Conservation (phyloP, 1,140 invertebrate species). For the Cyclargus thomasi region DNA sequence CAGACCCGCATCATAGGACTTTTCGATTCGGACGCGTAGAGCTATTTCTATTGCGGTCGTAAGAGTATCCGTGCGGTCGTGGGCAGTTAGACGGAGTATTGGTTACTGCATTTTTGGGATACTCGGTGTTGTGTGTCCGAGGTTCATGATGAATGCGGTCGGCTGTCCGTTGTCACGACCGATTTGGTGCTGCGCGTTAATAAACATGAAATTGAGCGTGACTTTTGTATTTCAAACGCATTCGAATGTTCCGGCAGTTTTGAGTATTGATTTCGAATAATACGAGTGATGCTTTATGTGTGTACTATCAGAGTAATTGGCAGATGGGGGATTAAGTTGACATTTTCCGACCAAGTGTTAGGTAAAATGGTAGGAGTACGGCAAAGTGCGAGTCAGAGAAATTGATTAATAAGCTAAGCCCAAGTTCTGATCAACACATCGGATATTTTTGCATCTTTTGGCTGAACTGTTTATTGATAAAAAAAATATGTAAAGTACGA, state of each 20-base stretch:
- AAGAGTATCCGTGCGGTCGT: constrained; percentile 34
- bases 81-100: constrained; percentile 50
- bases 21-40: constrained; percentile 28
- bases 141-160: constrained; percentile 37
- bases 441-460: too few species aligned
- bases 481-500: too few species aligned
- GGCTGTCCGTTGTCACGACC: constrained; percentile 15
- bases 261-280: background rate
- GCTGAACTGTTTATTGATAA: too few species aligned
- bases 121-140: constrained; percentile 40
- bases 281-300: background rate
- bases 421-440: too few species aligned
- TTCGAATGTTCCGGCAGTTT: constrained; percentile 7
- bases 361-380: too few species aligned
- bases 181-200: constrained; percentile 6
- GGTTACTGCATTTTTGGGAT: constrained; percentile 60
- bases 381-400: too few species aligned
- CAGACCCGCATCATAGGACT: constrained; percentile 15
- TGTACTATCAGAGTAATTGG: too few species aligned
- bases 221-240: background rate
- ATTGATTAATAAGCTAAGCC: too few species aligned
- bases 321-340: too few species aligned
- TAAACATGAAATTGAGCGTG: constrained; percentile 8
- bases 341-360: too few species aligned
- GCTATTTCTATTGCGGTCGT: constrained; percentile 32